Base-by-base conservation (phyloP, 2,888 invertebrate genomes). In the Hyposoter didymator region DNA sequence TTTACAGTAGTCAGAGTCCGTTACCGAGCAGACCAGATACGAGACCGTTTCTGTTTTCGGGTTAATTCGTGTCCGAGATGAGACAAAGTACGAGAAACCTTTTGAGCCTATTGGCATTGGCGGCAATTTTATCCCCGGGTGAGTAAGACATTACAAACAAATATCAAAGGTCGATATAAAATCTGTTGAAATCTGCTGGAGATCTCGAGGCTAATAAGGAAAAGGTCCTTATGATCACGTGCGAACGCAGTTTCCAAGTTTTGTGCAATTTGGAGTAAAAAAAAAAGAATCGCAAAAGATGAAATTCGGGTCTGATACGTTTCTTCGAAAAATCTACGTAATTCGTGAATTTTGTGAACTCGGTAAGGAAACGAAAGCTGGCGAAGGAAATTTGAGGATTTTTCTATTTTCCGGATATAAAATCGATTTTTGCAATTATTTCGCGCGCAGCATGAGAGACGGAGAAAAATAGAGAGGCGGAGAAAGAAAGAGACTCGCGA, bases 1-100 rank as follows among this genome's bases (percentile, higher is more conserved):
- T 91, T 93, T 69, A 81, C 92, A 93, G 92, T 93, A 92, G 92
- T 92, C 90, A 91, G 91, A 91, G 91, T 90, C 89, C 88, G 90
- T 89, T 89, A 90, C 88, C 90, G 89, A 91, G 90, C 88, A 89
- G 89, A 88, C 85, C 80, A 82, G 89, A 89, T 86, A 87, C 88
- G 87, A 88, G 87, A 86, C 84, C 89, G 86, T 85, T 85, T 88
- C 59, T 75, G 85, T 82, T 49, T 70, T 55, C 35, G 67, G 49
- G 39, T 17, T 67, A 12, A 70, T 39, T n/a, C 49, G 35, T 39
- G 52, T 55, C 55, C 73, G 78, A 81, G 78, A 88, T 88, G 88
- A 78, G 84, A 79, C 83, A 82, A 45, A 78, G 80, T 39, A 74
- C 84, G 78, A 82, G 79, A 82, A 59, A 47, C 66, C 62, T 81